Base-by-base conservation (phyloP, 1,140 invertebrate genomes). In the Oryzaephilus surinamensis region DNA sequence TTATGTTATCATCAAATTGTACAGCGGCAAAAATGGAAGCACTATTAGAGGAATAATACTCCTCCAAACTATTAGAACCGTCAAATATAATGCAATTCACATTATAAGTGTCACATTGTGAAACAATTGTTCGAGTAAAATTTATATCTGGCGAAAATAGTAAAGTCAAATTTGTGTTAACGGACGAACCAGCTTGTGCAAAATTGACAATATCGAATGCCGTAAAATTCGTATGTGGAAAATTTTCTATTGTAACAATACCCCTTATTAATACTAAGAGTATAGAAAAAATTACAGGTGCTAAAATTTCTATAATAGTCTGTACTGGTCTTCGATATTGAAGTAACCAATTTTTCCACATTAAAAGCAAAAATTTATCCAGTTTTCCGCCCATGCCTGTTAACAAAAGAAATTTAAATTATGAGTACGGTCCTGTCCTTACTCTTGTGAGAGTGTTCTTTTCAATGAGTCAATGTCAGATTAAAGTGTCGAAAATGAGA, bases 321-420 rank as follows among this genome's bases (percentile, higher is more conserved):
- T 86, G 79, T 24, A 74, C 45, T 24, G 77, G 78, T 58, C 82
- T 81, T 36, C 83, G 67, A 62, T 71, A 77, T 63, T 87, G 79
- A 13, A 89, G 67, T 6, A 77, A 65, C 65, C 79, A 84, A 54
- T 90, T 90, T 62, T 92, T 92, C 86, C 87, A 91, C 51, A 88
- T 68, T 11, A 92, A 60, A 17, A 91, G 65, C 3, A 60, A 49
- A 52, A 80, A 77, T 54, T 78, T 78, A 32, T 72, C 58, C 52
- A 56, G 64, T 35, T 67, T 70, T 38, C 43, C 32, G 8, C 38
- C 47, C 51, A 59, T 50, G n/a, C n/a, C n/a, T n/a, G n/a, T n/a
- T n/a, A n/a, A n/a, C n/a, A n/a, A n/a, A n/a, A n/a, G n/a, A 20
- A 37, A 7, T 30, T 45, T 50, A 41, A 13, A 50, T 46, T 29